Base-by-base conservation (phyloP, 2,888 invertebrate genomes). In the Arge pagana region DNA sequence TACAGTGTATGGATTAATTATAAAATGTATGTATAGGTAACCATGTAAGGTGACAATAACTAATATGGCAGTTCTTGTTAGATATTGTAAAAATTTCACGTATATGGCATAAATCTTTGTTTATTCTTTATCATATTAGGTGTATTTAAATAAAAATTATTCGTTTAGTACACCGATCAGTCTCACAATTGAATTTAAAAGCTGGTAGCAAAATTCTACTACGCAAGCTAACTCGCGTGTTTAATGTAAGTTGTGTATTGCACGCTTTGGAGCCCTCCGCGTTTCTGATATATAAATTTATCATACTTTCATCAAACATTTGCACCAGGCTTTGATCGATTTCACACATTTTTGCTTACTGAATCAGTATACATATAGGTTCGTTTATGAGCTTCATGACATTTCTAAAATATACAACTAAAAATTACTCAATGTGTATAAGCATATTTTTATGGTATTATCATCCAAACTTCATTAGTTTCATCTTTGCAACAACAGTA, bases 91-190 rank as follows among this genome's bases (percentile, higher is more conserved):
- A 13, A 43, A 31, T 21, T 43, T 21, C 50, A 52, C 49, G 53
- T 59, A 53, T 48, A 19, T 55, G 45, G 45, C 45, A 48, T 35
- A 8, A 24, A 48, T 51, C 28, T 48, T 28, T 54, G 61, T 58
- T 39, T 52, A 63, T 48, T 49, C 48, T 48, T 48, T 48, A 28
- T 41, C 53, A 58, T 66, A 70, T 64, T 64, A 68, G 63, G 67
- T 70, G 58, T 66, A 66, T 64, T 65, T 70, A 67, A 69, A 71
- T 72, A 69, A 71, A 66, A 67, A 57, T 66, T 67, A 57, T 71
- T 68, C 63, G 66, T 65, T 70, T 67, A 69, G 72, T 71, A 72
- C 65, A 71, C 71, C 72, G 68, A 74, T 76, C 76, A 76, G 76
- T 76, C 76, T 76, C 76, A 70, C 69, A 76, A 76, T 71, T 72